A percentile compares a stretch with the other conserved stretches of the same genome.
These are phyloP conservation scores for Acanthiza pusilla DNA, from an alignment of 2,797 vertebrate species.

Conservation along the genomic window DNA sequence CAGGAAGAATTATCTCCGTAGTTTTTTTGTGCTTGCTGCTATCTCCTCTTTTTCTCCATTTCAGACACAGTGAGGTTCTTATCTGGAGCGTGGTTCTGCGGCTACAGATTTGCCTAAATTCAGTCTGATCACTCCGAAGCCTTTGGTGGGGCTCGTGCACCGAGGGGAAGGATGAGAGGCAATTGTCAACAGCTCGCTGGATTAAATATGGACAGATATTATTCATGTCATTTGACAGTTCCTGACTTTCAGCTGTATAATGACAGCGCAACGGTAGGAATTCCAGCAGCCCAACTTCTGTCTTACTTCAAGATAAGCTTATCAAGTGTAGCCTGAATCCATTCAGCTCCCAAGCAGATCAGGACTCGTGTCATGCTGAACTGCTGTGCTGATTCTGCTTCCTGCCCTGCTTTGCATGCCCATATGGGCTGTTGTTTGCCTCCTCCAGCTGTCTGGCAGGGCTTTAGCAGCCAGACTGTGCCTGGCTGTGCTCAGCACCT, in stretches of 20 bases:
- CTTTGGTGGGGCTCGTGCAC: neutral
- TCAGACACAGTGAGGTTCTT: neutral
- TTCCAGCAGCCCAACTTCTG: constrained; percentile 64
- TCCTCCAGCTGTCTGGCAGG: neutral
- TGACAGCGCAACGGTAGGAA: constrained; percentile 55
- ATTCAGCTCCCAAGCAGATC: neutral
- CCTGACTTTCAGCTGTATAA: constrained; percentile 65
- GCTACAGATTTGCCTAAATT: constrained; percentile 19
- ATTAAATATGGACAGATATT: constrained; percentile 64
- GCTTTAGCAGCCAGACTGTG: neutral
- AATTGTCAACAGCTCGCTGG: constrained; percentile 57
- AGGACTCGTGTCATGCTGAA: neutral
- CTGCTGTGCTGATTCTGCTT: neutral
- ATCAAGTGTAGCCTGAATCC: constrained; percentile 50
- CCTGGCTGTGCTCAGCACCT: neutral
- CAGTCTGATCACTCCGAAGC: neutral
- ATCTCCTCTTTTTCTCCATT: constrained; percentile 26
- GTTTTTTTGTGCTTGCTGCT: neutral
- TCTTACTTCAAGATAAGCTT: constrained; percentile 63
- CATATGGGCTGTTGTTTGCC: constrained; percentile 18
- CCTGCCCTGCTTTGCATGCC: neutral
- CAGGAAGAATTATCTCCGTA: constrained; percentile 25
- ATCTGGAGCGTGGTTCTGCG: neutral
- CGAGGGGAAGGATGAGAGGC: constrained; percentile 29
- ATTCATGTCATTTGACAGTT: constrained; percentile 68